A percentile compares a stretch with the other conserved stretches of the same genome.
phyloP scores from a whole-genome alignment of 2,888 invertebrate species.

The Chymomyza procnemis region DNA sequence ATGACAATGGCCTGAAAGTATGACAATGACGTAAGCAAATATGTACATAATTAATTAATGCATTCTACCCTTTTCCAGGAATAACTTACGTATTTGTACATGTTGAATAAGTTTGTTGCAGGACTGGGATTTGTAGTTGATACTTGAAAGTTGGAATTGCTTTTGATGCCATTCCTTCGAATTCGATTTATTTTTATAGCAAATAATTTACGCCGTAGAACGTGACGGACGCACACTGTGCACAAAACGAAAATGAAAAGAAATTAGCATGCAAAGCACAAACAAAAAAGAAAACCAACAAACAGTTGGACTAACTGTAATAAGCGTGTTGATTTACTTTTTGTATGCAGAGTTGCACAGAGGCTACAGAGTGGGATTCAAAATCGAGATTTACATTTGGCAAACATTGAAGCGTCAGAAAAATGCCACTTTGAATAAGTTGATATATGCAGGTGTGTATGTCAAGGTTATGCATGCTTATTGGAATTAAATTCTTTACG shows the following conservation, averaged over 20 bases:
- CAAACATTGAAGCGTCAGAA: background rate
- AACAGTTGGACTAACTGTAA: slow-evolving; percentile 29
- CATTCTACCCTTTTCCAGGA: background rate
- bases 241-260: background rate
- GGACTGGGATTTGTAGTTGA: slow-evolving; percentile 30
- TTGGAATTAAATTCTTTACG: background rate
- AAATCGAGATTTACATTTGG: background rate
- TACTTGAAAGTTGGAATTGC: slow-evolving; percentile 33
- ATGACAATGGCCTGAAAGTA: slow-evolving; percentile 56
- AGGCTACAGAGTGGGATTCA: background rate
- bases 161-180: slow-evolving; percentile 43
- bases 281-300: slow-evolving; percentile 13
- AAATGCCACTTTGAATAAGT: background rate
- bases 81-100: slow-evolving; percentile 55
- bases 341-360: background rate
- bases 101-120: slow-evolving; percentile 26
- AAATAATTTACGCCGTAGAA: slow-evolving; percentile 28
- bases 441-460: background rate
- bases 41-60: slow-evolving; percentile 1
- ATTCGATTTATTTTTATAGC: slow-evolving; percentile 61
- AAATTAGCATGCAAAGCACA: slow-evolving; percentile 52
- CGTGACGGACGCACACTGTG: slow-evolving; percentile 33
- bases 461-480: background rate
- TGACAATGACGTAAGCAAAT: background rate
- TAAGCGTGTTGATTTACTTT: slow-evolving; percentile 19